phyloP scores from a whole-genome alignment of 2,888 invertebrate species.

The Mylabris sibirica region DNA sequence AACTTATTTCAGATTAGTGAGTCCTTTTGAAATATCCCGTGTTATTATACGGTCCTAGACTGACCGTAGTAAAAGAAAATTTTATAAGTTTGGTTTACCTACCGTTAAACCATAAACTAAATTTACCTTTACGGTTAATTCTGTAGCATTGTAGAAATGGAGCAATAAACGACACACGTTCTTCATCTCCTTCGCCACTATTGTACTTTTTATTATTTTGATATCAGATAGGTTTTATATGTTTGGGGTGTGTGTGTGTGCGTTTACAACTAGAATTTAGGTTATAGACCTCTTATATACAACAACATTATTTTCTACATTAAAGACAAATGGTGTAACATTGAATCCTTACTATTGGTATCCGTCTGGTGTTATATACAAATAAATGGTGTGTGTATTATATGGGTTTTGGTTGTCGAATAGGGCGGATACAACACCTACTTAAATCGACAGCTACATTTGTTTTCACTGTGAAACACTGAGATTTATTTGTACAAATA shows the following conservation, averaged over 20 bases:
- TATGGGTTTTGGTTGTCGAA: slow-evolving; percentile 31
- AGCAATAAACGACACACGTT: slow-evolving; percentile 35
- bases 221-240: slow-evolving; percentile 34
- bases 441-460: slow-evolving; percentile 41
- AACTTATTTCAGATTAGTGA: no score
- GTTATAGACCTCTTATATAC: slow-evolving; percentile 25
- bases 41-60: no score
- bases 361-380: slow-evolving; percentile 3
- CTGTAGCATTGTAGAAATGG: slow-evolving; percentile 13
- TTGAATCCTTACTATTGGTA: slow-evolving; percentile 39
- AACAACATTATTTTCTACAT: slow-evolving; percentile 18
- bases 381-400: slow-evolving; percentile 23
- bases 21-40: no score
- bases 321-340: slow-evolving; percentile 38
- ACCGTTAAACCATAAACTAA: slow-evolving; percentile 18
- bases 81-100: no score
- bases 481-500: slow-evolving; percentile 33
- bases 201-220: slow-evolving; percentile 13
- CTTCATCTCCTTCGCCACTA: background rate
- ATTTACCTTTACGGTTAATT: slow-evolving; percentile 38
- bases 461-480: slow-evolving; percentile 31
- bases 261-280: slow-evolving; percentile 30
- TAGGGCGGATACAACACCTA: slow-evolving; percentile 34
- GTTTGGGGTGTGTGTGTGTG: slow-evolving; percentile 20
- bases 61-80: no score